phyloP scores from a whole-genome alignment of 2,113 vertebrate species.

The Etheostoma cragini region DNA sequence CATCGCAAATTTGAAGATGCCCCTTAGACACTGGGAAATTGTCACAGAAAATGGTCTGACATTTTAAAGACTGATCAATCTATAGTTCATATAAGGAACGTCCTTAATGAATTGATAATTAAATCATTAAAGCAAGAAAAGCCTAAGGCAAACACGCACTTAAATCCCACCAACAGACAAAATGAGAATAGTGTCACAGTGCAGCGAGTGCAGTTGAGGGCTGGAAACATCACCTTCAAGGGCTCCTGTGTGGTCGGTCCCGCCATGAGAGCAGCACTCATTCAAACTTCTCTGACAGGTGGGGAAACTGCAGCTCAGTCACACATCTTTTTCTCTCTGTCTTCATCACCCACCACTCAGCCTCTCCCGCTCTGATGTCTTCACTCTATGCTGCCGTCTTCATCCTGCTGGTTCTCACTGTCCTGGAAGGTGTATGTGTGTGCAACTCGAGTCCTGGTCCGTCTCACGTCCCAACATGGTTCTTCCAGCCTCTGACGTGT shows the following conservation, averaged over 20 bases:
- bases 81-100: background rate
- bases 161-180: background rate
- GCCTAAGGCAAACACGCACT: background rate
- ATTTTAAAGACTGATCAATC: background rate
- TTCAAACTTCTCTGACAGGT: constrained; percentile 71
- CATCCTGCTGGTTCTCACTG: constrained; percentile 47
- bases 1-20: background rate
- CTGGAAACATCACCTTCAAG: constrained; percentile 72
- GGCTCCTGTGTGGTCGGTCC: constrained; percentile 70
- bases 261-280: constrained; percentile 72
- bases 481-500: constrained; percentile 20
- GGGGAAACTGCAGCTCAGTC: constrained; percentile 60
- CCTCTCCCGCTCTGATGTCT: constrained; percentile 24
- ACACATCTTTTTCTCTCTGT: constrained; percentile 31
- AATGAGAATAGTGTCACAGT: background rate
- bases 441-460: constrained; percentile 31
- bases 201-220: background rate
- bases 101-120: background rate
- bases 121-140: background rate
- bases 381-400: constrained; percentile 35
- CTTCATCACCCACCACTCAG: constrained; percentile 11
- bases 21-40: background rate
- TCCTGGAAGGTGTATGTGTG: constrained; percentile 28
- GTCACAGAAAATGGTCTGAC: background rate
- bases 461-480: constrained; percentile 47